Percentiles rank a stretch among this genome's conserved stretches.
Conservation (phyloP, 2,888 invertebrate genomes). For the Panzeria rudis region DNA sequence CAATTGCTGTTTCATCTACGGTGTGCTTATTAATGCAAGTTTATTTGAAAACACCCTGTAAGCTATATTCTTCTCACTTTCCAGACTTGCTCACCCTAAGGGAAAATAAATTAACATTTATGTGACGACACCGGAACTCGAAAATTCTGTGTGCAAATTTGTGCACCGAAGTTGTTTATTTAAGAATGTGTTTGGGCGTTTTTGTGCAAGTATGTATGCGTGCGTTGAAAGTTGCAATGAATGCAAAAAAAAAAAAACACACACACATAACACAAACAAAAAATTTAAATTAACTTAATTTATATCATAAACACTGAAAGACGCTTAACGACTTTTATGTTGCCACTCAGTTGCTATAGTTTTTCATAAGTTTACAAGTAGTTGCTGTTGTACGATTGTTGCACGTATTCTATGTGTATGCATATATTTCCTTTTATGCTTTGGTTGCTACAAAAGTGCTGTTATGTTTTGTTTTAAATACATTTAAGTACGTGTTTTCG, state of each 20-base stretch:
- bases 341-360: slow-evolving; percentile 57
- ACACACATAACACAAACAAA: slow-evolving; percentile 33
- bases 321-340: slow-evolving; percentile 71
- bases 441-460: slow-evolving; percentile 33
- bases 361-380: slow-evolving; percentile 56
- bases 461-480: slow-evolving; percentile 45
- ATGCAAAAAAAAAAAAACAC: background rate
- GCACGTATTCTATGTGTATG: slow-evolving; percentile 28
- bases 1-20: too few relatives aligned
- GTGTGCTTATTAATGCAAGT: too few relatives aligned
- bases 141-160: slow-evolving; percentile 57
- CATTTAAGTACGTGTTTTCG: slow-evolving; percentile 45
- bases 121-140: slow-evolving; percentile 70
- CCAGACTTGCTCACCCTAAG: slow-evolving; percentile 49
- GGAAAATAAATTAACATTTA: slow-evolving; percentile 73
- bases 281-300: slow-evolving; percentile 74
- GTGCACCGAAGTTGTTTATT: slow-evolving; percentile 22
- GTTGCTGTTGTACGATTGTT: slow-evolving; percentile 47
- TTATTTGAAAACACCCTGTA: slow-evolving; percentile 33
- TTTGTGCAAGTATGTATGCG: slow-evolving; percentile 11
- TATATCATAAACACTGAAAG: slow-evolving; percentile 74
- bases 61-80: slow-evolving; percentile 3
- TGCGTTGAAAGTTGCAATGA: slow-evolving; percentile 42
- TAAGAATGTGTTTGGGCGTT: background rate
- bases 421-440: slow-evolving; percentile 31